These are phyloP conservation scores for Dermochelys coriacea DNA, from an alignment of 2,797 vertebrate species.

Conservation along the genomic window DNA sequence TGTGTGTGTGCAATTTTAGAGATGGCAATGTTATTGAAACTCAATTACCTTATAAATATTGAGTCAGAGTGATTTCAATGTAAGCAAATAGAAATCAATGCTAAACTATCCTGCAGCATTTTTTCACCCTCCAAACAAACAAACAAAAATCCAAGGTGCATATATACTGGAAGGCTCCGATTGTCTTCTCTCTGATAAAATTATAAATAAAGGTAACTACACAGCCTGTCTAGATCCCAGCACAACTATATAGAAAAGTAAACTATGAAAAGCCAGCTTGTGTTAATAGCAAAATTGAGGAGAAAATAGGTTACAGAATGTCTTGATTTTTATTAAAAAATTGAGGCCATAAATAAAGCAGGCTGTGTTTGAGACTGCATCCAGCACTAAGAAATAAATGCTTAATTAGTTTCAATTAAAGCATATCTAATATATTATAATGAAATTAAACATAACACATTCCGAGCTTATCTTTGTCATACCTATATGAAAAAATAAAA, in stretches of 20 bases:
- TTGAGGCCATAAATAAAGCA: conserved; percentile 8
- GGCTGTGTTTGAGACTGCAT: conserved; percentile 31
- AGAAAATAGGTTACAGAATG: background rate
- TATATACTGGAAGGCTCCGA: background rate
- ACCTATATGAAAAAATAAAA: conserved; percentile 41
- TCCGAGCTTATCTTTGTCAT: conserved; percentile 58
- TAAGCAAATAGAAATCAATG: background rate
- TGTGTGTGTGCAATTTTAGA: conserved; percentile 39
- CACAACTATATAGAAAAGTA: background rate
- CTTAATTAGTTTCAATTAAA: conserved; percentile 68
- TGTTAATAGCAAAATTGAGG: background rate
- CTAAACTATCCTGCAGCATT: conserved; percentile 34
- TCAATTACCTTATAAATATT: background rate
- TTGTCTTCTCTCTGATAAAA: background rate
- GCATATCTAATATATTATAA: conserved; percentile 44
- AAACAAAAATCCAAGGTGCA: background rate
- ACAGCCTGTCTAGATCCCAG: background rate
- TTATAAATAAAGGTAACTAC: background rate
- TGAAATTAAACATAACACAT: conserved; percentile 50
- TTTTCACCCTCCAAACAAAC: conserved; percentile 57
- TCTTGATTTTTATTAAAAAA: background rate
- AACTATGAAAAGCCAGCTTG: accelerated
- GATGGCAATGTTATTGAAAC: conserved; percentile 35
- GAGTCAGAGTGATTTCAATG: conserved; percentile 2
- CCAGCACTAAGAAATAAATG: conserved; percentile 56